phyloP scores from a whole-genome alignment of 2,113 vertebrate genomes.

The Hassar affinis region DNA sequence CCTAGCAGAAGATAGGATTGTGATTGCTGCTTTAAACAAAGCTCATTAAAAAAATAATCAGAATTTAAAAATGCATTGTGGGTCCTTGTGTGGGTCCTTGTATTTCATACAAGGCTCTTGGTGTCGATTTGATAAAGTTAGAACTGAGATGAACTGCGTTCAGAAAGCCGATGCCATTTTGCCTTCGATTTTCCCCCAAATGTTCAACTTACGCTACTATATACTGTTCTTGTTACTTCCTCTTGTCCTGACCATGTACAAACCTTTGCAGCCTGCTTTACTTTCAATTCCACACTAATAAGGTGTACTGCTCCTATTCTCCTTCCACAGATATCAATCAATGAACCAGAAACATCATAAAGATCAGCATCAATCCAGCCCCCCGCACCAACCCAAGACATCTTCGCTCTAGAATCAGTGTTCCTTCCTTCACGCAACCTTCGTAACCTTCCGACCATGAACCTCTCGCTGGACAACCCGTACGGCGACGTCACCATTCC shows the following conservation, averaged over 20 bases:
- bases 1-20: too few species aligned
- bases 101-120: too few species aligned
- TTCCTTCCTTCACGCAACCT: background rate
- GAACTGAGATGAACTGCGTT: background rate
- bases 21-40: background rate
- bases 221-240: background rate
- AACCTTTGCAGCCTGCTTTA: background rate
- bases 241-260: too few species aligned
- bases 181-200: background rate
- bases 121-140: background rate
- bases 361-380: background rate
- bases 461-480: slow-evolving; percentile 72
- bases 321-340: slow-evolving; percentile 7
- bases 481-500: slow-evolving; percentile 75
- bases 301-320: background rate
- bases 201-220: background rate
- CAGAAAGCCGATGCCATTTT: background rate
- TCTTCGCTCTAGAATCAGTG: background rate
- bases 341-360: background rate
- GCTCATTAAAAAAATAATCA: background rate
- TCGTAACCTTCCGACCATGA: slow-evolving; percentile 67
- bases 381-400: too few species aligned
- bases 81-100: too few species aligned
- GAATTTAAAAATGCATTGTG: background rate
- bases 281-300: background rate